phyloP scores from a whole-genome alignment of 2,888 invertebrate genomes.

The Lissocephala sabroskyi region DNA sequence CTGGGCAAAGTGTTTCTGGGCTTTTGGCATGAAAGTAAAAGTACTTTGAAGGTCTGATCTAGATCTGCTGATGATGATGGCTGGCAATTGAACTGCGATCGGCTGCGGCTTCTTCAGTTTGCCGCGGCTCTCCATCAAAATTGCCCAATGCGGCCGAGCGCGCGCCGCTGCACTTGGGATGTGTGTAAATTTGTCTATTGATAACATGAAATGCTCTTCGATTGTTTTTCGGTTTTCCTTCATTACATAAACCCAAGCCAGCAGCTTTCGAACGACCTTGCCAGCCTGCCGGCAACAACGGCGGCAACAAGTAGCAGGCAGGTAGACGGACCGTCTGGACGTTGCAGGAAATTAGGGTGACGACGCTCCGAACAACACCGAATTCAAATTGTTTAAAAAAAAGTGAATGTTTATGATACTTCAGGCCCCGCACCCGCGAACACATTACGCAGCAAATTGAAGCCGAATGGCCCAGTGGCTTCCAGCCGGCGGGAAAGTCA shows the following conservation, averaged over 20 bases:
- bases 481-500: constrained; percentile 43
- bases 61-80: too few species aligned
- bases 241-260: constrained; percentile 43
- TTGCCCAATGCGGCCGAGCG: not conserved
- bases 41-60: constrained; percentile 14
- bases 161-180: too few species aligned
- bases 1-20: not conserved
- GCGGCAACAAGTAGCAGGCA: constrained; percentile 53
- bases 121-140: not conserved
- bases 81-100: constrained; percentile 20
- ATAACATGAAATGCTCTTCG: not conserved
- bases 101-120: too few species aligned
- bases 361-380: constrained; percentile 27
- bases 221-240: constrained; percentile 25
- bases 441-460: constrained; percentile 35
- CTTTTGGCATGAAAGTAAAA: constrained; percentile 30
- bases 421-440: constrained; percentile 43
- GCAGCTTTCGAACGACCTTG: constrained; percentile 45
- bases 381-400: constrained; percentile 21
- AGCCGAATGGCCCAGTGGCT: not conserved
- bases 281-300: constrained; percentile 28
- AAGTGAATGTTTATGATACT: constrained; percentile 62
- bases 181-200: constrained; percentile 6
- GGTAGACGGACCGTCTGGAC: too few species aligned
- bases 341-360: constrained; percentile 56